Evolutionary conservation across 2,888 invertebrate genomes (phyloP).

Genomic region (Ophion obscuratus): DNA sequence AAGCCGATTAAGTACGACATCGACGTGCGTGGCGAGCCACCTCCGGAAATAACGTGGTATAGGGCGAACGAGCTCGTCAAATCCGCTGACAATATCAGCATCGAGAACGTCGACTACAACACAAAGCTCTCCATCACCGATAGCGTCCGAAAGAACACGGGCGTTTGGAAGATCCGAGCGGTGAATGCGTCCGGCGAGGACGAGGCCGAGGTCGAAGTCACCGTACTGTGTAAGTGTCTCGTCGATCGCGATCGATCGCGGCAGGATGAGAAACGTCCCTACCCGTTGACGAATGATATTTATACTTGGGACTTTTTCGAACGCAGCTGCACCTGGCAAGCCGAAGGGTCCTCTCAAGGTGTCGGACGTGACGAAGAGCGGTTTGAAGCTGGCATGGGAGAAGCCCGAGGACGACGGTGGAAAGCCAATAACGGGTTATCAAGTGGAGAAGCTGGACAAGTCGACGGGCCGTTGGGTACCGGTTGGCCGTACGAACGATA

Average conservation of each 20-base stretch:
- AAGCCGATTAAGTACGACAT: constrained; percentile 97
- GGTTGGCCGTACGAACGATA: constrained; percentile 94
- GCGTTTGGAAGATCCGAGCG: constrained; percentile 95
- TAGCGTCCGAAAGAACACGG: constrained; percentile 93
- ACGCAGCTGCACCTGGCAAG: constrained; percentile 90
- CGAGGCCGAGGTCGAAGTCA: constrained; percentile 96
- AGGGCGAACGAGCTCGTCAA: constrained; percentile 91
- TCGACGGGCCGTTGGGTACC: constrained; percentile 97
- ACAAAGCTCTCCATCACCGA: constrained; percentile 94
- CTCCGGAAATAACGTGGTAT: constrained; percentile 96
- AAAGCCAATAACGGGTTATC: constrained; percentile 95
- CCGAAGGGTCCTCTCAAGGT: constrained; percentile 96
- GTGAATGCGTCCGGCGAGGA: constrained; percentile 96
- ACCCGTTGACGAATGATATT: not conserved
- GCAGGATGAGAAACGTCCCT: not conserved
- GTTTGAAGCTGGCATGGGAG: constrained; percentile 96
- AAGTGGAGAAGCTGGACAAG: constrained; percentile 96
- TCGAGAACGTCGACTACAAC: constrained; percentile 95
- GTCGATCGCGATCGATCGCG: not conserved
- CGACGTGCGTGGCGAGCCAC: constrained; percentile 97
- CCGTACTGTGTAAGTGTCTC: constrained; percentile 88
- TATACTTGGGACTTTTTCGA: not conserved
- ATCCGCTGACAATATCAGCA: constrained; percentile 89
- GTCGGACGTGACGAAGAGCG: constrained; percentile 94
- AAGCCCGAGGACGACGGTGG: constrained; percentile 98